phyloP scores from a whole-genome alignment of 2,113 vertebrate genomes.

The Monopterus albus region DNA sequence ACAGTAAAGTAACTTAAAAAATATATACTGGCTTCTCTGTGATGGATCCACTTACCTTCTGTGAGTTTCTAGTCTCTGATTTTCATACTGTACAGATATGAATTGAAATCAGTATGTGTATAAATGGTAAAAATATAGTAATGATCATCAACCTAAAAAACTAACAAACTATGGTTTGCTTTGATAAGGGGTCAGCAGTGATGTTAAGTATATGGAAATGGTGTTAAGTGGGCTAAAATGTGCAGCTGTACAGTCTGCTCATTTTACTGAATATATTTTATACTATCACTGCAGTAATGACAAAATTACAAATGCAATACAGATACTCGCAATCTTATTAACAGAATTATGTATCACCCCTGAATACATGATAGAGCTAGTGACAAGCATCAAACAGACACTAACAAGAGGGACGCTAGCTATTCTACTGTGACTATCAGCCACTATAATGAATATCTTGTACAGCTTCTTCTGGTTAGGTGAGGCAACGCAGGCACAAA shows the following conservation, averaged over 20 bases:
- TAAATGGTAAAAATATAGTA: neutral
- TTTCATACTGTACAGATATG: slow-evolving; percentile 3
- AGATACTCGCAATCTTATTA: neutral
- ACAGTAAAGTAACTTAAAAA: neutral
- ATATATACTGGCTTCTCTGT: neutral
- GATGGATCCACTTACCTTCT: slow-evolving; percentile 1
- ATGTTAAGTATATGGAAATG: neutral
- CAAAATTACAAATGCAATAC: neutral
- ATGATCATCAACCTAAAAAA: neutral
- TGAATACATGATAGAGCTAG: slow-evolving; percentile 2
- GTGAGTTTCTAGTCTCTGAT: neutral
- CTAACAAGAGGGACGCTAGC: neutral
- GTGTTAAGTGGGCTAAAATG: slow-evolving; percentile 28
- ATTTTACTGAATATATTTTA: slow-evolving; percentile 3
- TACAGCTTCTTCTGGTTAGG: slow-evolving; percentile 31
- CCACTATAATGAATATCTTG: slow-evolving; percentile 9
- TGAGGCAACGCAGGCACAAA: slow-evolving; percentile 10
- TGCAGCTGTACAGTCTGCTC: slow-evolving; percentile 13
- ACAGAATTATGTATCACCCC: neutral
- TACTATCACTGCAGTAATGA: too few relatives aligned
- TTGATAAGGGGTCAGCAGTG: neutral
- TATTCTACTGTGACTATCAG: slow-evolving; percentile 33
- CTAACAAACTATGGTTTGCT: neutral
- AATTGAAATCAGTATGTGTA: neutral
- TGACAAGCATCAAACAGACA: slow-evolving; percentile 11